Percentiles rank a stretch among this genome's conserved stretches.
These are phyloP conservation scores for Sapayoa aenigma DNA, from an alignment of 2,113 vertebrate species.

Conservation along the genomic window DNA sequence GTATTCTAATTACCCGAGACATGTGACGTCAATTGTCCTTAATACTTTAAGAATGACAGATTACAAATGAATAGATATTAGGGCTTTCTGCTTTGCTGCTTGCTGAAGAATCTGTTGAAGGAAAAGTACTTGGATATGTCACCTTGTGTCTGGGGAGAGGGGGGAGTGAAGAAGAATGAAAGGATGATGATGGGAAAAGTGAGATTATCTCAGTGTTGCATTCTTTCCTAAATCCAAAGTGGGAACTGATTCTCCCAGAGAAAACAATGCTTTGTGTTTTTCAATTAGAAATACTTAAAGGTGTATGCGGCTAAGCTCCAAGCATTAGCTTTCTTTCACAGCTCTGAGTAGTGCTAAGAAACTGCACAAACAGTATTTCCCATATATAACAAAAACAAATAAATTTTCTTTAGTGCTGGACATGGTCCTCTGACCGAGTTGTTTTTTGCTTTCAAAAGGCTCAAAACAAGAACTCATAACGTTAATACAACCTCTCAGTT, in stretches of 20 bases:
- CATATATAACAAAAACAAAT: background rate
- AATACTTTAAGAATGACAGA: slow-evolving; percentile 89
- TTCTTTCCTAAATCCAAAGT: slow-evolving; percentile 51
- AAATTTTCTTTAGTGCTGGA: background rate
- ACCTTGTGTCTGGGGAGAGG: slow-evolving; percentile 72
- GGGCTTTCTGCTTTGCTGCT: slow-evolving; percentile 87
- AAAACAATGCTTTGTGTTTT: slow-evolving; percentile 58
- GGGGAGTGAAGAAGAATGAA: slow-evolving; percentile 65
- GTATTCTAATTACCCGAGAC: slow-evolving; percentile 88
- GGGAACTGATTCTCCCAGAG: slow-evolving; percentile 34
- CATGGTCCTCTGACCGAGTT: background rate
- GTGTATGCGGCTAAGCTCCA: slow-evolving; percentile 26
- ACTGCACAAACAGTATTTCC: background rate
- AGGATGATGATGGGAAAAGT: slow-evolving; percentile 67
- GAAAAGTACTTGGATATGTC: slow-evolving; percentile 84
- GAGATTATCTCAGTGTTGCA: slow-evolving; percentile 59
- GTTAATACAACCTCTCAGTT: background rate
- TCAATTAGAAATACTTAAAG: slow-evolving; percentile 51
- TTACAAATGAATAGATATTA: slow-evolving; percentile 84
- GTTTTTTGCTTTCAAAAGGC: background rate
- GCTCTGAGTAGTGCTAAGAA: slow-evolving; percentile 32
- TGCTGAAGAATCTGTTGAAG: slow-evolving; percentile 78
- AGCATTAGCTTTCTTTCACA: slow-evolving; percentile 1
- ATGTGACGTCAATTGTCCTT: slow-evolving; percentile 95
- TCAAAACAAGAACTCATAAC: background rate